Base-by-base conservation (phyloP, 2,888 invertebrate species). In the Cerastis leucographa region DNA sequence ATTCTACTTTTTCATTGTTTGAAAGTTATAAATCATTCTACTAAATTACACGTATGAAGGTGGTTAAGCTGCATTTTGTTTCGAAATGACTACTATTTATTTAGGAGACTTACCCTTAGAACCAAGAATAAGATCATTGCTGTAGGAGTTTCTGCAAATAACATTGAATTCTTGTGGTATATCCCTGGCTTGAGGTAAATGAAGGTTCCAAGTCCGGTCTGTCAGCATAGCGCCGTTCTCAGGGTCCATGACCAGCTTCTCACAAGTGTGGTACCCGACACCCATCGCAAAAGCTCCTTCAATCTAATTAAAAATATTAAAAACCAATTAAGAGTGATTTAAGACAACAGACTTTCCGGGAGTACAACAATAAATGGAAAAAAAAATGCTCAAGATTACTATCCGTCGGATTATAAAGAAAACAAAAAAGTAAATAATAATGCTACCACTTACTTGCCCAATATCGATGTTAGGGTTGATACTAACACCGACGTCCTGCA, bases 261-360 rank as follows among this genome's bases (percentile, higher is more conserved):
- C 98, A 0, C 94, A 94, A 0, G 97, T 97, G 97, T 97, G 98
- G 89, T 97, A 97, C 1, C 98, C 98, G 22, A 93, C 91, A 81
- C 94, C 97, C 97, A 97, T 97, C 0, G 97, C 92, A 85, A 98
- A 98, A 0, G 97, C 97, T 9, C 98, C 98, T 93, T 97, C 97
- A 0, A 97, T 95, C 94, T 94, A 11, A 70, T 49, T 40, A 40
- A 6, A 51, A n/a, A n/a, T 6, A 51, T n/a, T n/a, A n/a, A n/a
- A n/a, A n/a, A n/a, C n/a, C n/a, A 68, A 35, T 35, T 2, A 35
- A 22, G 19, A 29, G 29, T n/a, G 17, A n/a, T 14, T 14, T 40
- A 19, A 35, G 14, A n/a, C 2, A 7, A n/a, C 40, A 64, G 12
- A 40, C 2, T 14, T 51, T n/a, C n/a, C 40, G 7, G n/a, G n/a